phyloP scores from a whole-genome alignment of 2,888 invertebrate genomes.

The Glomeris marginata region DNA sequence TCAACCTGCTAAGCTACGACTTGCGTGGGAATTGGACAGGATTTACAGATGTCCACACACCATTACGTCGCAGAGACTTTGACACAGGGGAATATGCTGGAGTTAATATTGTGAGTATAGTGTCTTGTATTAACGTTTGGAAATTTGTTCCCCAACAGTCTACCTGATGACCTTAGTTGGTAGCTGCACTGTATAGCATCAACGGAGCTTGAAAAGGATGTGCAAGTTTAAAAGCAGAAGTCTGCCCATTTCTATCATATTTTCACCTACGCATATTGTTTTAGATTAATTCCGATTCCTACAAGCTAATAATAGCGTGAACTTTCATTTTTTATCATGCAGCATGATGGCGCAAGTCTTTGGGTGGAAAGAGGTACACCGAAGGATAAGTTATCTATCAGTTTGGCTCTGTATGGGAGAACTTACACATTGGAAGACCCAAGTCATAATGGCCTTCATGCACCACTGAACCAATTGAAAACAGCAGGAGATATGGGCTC shows the following conservation, averaged over 20 bases:
- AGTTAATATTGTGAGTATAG: constrained; percentile 15
- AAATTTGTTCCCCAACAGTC: too few species aligned
- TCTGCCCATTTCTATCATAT: too few species aligned
- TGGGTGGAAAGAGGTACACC: constrained; percentile 19
- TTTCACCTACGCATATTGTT: too few species aligned
- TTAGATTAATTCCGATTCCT: too few species aligned
- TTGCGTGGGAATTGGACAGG: constrained; percentile 27
- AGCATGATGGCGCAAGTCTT: constrained; percentile 17
- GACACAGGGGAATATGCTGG: constrained; percentile 16
- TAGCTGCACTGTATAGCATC: too few species aligned
- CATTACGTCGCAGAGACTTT: constrained; percentile 18
- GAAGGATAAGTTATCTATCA: constrained; percentile 20
- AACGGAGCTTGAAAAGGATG: too few species aligned
- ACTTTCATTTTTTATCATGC: not conserved
- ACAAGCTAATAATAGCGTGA: too few species aligned
- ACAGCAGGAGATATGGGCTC: constrained; percentile 17
- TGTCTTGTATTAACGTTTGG: too few species aligned
- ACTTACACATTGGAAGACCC: constrained; percentile 20
- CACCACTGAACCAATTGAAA: constrained; percentile 13
- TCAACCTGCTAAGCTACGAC: constrained; percentile 21
- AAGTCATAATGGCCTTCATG: constrained; percentile 13
- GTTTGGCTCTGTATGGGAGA: constrained; percentile 23
- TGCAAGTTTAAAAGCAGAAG: too few species aligned
- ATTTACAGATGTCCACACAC: constrained; percentile 26
- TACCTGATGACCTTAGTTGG: too few species aligned